Base-by-base conservation (phyloP, 2,113 vertebrate species). In the Struthio camelus region DNA sequence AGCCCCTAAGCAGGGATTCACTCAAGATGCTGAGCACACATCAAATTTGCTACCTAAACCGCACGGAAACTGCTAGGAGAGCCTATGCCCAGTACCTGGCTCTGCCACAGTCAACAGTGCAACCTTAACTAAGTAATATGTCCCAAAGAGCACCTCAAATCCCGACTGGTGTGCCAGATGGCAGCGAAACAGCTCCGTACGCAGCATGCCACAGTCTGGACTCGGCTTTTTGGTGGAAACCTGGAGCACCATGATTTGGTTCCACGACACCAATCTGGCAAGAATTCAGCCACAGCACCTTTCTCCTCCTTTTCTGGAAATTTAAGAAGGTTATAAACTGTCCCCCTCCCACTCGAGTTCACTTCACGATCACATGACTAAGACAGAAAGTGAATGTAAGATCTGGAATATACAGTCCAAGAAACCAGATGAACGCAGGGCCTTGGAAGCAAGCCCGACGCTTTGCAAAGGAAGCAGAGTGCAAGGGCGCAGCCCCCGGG, bases 361-460 rank as follows among this genome's bases (percentile, higher is more conserved):
- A 59, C 56, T 50, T 72, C 42, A 61, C 42, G 44, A 36, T 46
- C 2, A 51, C 7, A 7, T 80, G 93, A 83, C 44, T 53, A 7
- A 93, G 85, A 80, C 30, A 73, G 94, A 90, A 93, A 95, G 80
- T 10, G 69, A 92, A 93, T 30, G 9, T 71, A 34, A 70, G 54
- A 51, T 3, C 8, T 4, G 61, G 85, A 61, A 61, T 61, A 23
- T 2, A 7, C 3, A 44, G 58, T 76, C 61, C 85, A 84, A 76
- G 64, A 48, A 86, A 20, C 10, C 5, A n/a, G 62, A 65, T 30
- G 86, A 84, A 80, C 11, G 44, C 24, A 40, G 80, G 73, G 90
- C 6, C 65, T 28, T 96, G 93, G 91, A 84, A 3, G 25, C 0
- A 11, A 76, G 90, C 80, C 94, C 42, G 2, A 27, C 11, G 72